Evolutionary conservation across 2,888 invertebrate genomes (phyloP), one percentile per base, ranked within the genome.

Genomic region (Leptinotarsa peninsularis): DNA sequence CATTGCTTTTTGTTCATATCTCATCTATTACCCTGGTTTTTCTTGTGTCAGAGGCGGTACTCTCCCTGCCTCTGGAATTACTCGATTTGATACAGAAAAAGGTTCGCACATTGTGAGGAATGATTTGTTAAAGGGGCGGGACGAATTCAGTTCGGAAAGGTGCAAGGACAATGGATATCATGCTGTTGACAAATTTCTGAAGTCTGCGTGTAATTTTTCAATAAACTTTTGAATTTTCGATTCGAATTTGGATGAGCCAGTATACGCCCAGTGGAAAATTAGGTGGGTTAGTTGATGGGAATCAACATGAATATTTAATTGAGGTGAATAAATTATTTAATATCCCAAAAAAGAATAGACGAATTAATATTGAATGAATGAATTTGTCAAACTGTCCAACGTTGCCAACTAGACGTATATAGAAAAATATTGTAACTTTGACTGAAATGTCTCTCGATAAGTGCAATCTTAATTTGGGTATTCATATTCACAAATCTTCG

Each of bases 1-100:
- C 80, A 79, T 79, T 80, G 71, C 73, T 81, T 81, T 80, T 79
- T 80, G 80, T 79, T 79, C 79, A 74, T 81, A 81, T 81, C 78
- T 77, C 81, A 79, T 81, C 79, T 75, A 76, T 78, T 80, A 80
- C 81, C 80, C 82, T 78, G 80, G 81, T 84, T 84, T 83, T 83
- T 79, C 80, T 82, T 76, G 78, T 80, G 75, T 77, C 82, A 87
- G 81, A 86, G 88, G 87, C 85, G 86, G 85, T 83, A 80, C 86
- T 82, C 83, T 83, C 76, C 85, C 85, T 84, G 83, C 88, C 88
- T 87, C 87, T 85, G 86, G 88, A 88, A 88, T 88, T 88, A 88
- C 86, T 84, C 87, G 87, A 88, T 88, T 88, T 87, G 87, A 88
- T 88, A 87, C 86, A 87, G 85, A 84, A 85, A 84, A 85, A 83